Evolutionary conservation across 2,113 vertebrate species (phyloP), one percentile per base, ranked within the genome.

Genomic region (Cyprinodon brontotheroides): DNA sequence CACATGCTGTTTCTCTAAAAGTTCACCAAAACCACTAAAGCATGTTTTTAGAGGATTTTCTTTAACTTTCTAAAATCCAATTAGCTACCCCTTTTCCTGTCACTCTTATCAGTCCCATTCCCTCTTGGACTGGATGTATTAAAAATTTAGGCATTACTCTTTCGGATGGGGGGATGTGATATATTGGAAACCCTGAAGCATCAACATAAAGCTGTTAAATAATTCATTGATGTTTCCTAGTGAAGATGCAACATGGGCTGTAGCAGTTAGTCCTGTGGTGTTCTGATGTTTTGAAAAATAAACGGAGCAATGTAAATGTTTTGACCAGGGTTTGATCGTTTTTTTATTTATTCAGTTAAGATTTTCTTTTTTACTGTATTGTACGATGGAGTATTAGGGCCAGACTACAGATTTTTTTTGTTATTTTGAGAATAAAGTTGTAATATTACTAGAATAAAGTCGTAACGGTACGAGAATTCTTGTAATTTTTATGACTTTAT

Each of bases 141-240:
- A 90, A 93, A 92, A 83, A 92, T 92, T 74, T 67, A 92, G 84
- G 76, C 45, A 4, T 64, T 82, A 61, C 80, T 87, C 72, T 78
- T 87, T 86, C 67, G 74, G 74, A 77, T 59, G 82, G 78, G 65
- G 71, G 74, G 68, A 75, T 77, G 63, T 84, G 80, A 86, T 86
- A 61, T 87, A 87, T 86, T 91, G 74, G 78, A 91, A 78, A 80
- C 88, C 92, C 93, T 78, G 85, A 77, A 91, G 92, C 92, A 90
- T 90, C 89, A 92, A 92, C 92, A 91, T 70, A 75, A 70, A 86
- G 74, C 66, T 75, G 68, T 81, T 93, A 79, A 93, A 93, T 91
- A 89, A 93, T 93, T 91, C 66, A 94, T 91, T 67, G 70, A 65
- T 84, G 72, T 83, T 72, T 83, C 39, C 80, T 85, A 83, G 71